These are phyloP conservation scores for Labroides dimidiatus DNA, from an alignment of 2,797 vertebrate genomes.

Conservation along the genomic window DNA sequence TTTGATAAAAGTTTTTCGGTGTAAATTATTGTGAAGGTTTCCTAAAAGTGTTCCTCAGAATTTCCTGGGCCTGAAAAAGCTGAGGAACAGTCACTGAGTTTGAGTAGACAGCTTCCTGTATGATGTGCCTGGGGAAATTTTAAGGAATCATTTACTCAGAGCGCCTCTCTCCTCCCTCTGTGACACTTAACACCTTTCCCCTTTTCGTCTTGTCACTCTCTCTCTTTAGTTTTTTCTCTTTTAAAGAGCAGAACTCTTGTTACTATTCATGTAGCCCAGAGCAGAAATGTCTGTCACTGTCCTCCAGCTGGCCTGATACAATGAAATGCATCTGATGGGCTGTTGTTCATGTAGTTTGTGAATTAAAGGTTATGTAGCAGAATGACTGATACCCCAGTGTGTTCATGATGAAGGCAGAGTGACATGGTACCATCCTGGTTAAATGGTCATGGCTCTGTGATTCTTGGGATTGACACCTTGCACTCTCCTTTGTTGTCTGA, in stretches of 20 bases:
- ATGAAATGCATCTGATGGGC: constrained; percentile 42
- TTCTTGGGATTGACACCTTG: constrained; percentile 26
- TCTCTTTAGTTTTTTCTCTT: constrained; percentile 27
- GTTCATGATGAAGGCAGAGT: constrained; percentile 25
- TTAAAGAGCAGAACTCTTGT: constrained; percentile 26
- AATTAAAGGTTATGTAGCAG: constrained; percentile 60
- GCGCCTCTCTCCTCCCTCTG: constrained; percentile 31
- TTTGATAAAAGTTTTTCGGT: no score
- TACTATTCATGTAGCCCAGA: constrained; percentile 45
- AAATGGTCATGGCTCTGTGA: constrained; percentile 43
- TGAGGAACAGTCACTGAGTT: constrained; percentile 31
- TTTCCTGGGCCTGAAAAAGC: neutral
- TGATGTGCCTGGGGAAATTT: constrained; percentile 53
- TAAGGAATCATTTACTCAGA: constrained; percentile 70
- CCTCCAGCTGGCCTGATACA: constrained; percentile 18
- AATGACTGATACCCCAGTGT: constrained; percentile 37
- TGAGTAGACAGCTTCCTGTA: constrained; percentile 56
- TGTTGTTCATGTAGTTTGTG: constrained; percentile 31
- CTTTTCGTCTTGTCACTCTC: constrained; percentile 23
- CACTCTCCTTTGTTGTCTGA: constrained; percentile 15
- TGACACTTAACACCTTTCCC: constrained; percentile 47
- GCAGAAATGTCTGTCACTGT: constrained; percentile 28
- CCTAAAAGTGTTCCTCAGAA: constrained; percentile 24
- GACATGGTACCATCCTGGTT: constrained; percentile 32
- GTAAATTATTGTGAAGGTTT: neutral